phyloP scores from a whole-genome alignment of 2,888 invertebrate species.

The Phengaris arion region DNA sequence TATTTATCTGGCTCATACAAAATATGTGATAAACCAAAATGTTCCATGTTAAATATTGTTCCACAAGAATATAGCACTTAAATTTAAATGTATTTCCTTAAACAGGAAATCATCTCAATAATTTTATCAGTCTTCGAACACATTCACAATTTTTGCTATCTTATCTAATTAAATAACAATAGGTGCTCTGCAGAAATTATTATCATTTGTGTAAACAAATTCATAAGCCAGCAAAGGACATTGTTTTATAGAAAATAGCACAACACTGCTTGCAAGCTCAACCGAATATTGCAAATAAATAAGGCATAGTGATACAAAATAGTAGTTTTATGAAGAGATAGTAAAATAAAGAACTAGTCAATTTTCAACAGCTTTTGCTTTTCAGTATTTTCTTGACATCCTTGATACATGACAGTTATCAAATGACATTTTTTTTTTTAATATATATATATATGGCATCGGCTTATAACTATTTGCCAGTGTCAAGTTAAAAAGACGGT shows the following conservation, averaged over 20 bases:
- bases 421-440: not conserved
- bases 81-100: constrained; percentile 46
- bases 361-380: not conserved
- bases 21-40: constrained; percentile 76
- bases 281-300: not conserved
- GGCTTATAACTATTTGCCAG: too few species aligned
- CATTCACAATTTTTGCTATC: constrained; percentile 49
- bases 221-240: not conserved
- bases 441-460: too few species aligned
- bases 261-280: not conserved
- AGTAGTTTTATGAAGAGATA: too few species aligned
- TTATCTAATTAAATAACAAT: constrained; percentile 43
- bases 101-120: constrained; percentile 59
- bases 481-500: too few species aligned
- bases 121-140: constrained; percentile 62
- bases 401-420: not conserved
- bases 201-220: constrained; percentile 25
- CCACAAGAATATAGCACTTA: constrained; percentile 32
- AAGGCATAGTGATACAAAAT: too few species aligned
- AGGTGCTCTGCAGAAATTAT: not conserved
- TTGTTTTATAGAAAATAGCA: not conserved
- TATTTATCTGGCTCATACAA: constrained; percentile 88
- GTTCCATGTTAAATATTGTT: constrained; percentile 60
- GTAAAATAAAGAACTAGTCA: not conserved
- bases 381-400: not conserved